Evolutionary conservation across 1,140 invertebrate species (phyloP).

Genomic region (Sitobion miscanthi): DNA sequence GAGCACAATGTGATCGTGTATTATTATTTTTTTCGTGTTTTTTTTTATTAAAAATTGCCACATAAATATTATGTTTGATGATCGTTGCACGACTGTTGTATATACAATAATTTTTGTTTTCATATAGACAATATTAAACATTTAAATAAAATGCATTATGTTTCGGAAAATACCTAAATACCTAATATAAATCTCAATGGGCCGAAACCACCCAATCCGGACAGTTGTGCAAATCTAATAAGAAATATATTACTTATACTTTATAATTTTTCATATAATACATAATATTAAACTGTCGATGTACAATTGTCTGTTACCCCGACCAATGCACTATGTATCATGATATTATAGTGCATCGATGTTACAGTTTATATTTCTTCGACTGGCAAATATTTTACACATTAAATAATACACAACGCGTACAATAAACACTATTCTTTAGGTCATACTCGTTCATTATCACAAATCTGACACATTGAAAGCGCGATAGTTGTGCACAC

Average conservation of each 20-base stretch:
- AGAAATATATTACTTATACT: not conserved
- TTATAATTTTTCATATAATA: not conserved
- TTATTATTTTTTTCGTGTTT: too few species aligned
- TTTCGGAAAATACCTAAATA: not conserved
- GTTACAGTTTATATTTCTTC: not conserved
- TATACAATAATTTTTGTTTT: not conserved
- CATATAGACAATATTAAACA: not conserved
- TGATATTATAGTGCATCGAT: not conserved
- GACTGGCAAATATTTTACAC: not conserved
- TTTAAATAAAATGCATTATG: not conserved
- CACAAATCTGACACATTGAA: not conserved
- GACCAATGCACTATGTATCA: not conserved
- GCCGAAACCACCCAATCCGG: not conserved
- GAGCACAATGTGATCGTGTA: too few species aligned
- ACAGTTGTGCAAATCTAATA: not conserved
- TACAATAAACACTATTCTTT: not conserved
- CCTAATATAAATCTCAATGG: not conserved
- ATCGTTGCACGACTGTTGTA: too few species aligned
- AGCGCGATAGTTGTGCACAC: not conserved
- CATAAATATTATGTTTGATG: too few species aligned
- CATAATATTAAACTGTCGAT: not conserved
- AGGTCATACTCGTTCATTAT: conserved; percentile 2
- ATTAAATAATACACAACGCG: not conserved
- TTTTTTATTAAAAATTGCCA: too few species aligned
- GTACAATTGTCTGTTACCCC: not conserved